phyloP scores from a whole-genome alignment of 2,888 invertebrate genomes.

The Drosophila picticornis region DNA sequence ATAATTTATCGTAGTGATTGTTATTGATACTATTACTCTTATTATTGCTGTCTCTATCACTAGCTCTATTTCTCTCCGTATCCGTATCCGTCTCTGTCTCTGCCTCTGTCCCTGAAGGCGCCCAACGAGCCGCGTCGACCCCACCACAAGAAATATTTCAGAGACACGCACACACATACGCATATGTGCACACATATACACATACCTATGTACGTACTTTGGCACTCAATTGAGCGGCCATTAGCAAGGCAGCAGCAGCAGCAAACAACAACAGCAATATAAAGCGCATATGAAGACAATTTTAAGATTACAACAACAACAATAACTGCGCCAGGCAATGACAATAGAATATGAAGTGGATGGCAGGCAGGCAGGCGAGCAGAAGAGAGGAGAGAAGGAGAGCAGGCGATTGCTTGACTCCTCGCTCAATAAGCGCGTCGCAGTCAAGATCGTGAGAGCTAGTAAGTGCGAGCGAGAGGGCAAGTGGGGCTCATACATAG shows the following conservation, averaged over 20 bases:
- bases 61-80: background rate
- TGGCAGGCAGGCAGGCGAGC: constrained; percentile 9
- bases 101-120: constrained; percentile 39
- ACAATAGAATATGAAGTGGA: constrained; percentile 79
- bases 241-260: constrained; percentile 70
- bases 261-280: constrained; percentile 30
- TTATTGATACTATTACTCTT: background rate
- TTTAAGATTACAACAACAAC: constrained; percentile 77
- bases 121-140: constrained; percentile 53
- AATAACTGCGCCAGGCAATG: constrained; percentile 56
- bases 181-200: no score
- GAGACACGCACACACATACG: constrained; percentile 22
- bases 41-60: background rate
- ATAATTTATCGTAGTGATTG: constrained; percentile 28
- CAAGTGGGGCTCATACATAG: constrained; percentile 51
- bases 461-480: constrained; percentile 25
- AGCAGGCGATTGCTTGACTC: constrained; percentile 34
- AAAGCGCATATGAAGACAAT: constrained; percentile 71
- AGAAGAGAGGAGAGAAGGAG: constrained; percentile 2
- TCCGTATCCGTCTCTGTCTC: background rate
- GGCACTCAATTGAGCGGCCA: constrained; percentile 79
- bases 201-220: constrained; percentile 61
- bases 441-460: constrained; percentile 44
- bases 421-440: constrained; percentile 53
- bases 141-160: constrained; percentile 57